Conservation (phyloP, 2,113 vertebrate genomes). For the Perognathus longimembris region DNA sequence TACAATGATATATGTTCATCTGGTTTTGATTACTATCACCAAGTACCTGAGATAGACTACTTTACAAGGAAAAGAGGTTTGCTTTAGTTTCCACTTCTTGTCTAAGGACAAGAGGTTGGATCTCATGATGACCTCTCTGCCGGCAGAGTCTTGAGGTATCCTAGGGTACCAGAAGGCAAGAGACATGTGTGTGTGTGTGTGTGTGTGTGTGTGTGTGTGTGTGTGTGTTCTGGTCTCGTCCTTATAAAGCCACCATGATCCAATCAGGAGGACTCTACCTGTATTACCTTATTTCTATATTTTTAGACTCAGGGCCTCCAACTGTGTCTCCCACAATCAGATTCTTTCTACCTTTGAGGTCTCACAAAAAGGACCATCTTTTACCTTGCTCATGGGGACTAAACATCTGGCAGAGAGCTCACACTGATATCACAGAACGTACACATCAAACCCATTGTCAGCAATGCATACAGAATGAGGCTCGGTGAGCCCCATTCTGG, state of each 20-base stretch:
- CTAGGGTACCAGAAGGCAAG: not conserved
- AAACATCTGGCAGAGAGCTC: not conserved
- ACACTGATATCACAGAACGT: not conserved
- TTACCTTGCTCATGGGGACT: not conserved
- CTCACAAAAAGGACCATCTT: no score
- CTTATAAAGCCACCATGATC: not conserved
- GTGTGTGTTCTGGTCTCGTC: not conserved
- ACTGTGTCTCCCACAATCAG: no score
- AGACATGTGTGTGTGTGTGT: no score
- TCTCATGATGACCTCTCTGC: not conserved
- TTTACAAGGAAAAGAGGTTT: not conserved
- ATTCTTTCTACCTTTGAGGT: not conserved
- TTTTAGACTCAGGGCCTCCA: not conserved
- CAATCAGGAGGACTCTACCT: not conserved
- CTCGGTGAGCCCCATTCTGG: not conserved
- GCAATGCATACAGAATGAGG: not conserved
- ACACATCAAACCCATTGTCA: not conserved
- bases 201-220: no score
- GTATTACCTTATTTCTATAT: not conserved
- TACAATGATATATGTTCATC: not conserved
- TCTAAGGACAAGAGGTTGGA: not conserved
- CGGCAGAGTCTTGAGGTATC: not conserved
- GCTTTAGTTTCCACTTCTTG: no score
- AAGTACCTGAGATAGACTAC: not conserved
- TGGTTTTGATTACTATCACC: not conserved